phyloP scores from a whole-genome alignment of 1,140 invertebrate genomes.

The Pseudomyrmex sp. region DNA sequence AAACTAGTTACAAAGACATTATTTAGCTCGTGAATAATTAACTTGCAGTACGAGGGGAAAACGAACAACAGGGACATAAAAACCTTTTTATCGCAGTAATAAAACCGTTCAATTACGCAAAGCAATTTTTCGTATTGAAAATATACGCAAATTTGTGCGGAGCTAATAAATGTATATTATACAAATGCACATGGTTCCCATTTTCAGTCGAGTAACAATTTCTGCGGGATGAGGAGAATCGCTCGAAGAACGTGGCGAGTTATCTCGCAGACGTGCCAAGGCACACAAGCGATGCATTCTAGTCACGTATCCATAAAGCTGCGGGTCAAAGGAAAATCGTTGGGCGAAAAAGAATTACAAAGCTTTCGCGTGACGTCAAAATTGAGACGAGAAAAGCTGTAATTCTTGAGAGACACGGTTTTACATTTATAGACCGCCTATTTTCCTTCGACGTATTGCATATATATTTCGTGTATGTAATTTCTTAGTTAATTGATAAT shows the following conservation, averaged over 20 bases:
- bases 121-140: constrained; percentile 15
- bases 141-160: constrained; percentile 16
- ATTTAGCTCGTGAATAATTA: constrained; percentile 46
- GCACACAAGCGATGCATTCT: constrained; percentile 49
- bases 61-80: constrained; percentile 1
- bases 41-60: constrained; percentile 55
- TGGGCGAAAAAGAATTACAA: background rate
- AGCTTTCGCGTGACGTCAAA: background rate
- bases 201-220: constrained; percentile 23
- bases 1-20: constrained; percentile 37
- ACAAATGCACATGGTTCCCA: background rate
- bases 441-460: too few relatives aligned
- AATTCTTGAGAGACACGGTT: background rate
- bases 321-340: background rate
- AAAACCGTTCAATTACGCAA: constrained; percentile 20
- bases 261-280: constrained; percentile 11
- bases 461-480: background rate
- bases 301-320: constrained; percentile 65
- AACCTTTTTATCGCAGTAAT: background rate
- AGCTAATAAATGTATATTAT: constrained; percentile 46
- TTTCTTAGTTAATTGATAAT: background rate
- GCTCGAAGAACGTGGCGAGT: constrained; percentile 25
- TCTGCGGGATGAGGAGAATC: constrained; percentile 2
- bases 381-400: background rate
- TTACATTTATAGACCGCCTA: background rate